Percentiles rank a stretch among this genome's conserved stretches.
These are phyloP conservation scores for Auanema sp. DNA, from an alignment of 2,888 invertebrate genomes.

Conservation along the genomic window DNA sequence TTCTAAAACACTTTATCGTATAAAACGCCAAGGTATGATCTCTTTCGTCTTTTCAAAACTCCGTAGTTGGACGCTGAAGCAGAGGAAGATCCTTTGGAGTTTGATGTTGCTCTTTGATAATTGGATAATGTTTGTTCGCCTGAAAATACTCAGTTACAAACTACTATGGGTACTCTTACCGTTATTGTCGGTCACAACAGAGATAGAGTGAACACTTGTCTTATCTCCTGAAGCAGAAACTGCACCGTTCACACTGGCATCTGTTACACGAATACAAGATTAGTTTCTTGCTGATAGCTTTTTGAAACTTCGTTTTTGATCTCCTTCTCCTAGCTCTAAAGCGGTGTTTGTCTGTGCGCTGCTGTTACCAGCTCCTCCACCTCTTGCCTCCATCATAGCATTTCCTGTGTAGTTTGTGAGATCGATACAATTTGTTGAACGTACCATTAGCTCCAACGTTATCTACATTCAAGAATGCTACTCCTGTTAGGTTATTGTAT, in stretches of 20 bases:
- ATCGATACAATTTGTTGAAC: neutral
- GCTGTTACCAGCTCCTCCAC: constrained; percentile 29
- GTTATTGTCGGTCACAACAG: constrained; percentile 31
- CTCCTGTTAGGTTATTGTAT: constrained; percentile 37
- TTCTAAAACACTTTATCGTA: too few species aligned
- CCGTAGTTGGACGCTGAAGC: constrained; percentile 34
- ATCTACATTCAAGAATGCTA: constrained; percentile 25
- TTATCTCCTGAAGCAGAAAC: constrained; percentile 36
- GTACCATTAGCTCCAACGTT: constrained; percentile 23
- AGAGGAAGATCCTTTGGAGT: constrained; percentile 34
- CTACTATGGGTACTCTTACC: constrained; percentile 20
- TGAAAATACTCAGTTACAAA: too few species aligned
- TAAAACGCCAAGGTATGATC: too few species aligned
- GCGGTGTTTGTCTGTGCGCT: constrained; percentile 30
- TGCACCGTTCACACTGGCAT: constrained; percentile 30
- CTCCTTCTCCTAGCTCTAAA: constrained; percentile 25
- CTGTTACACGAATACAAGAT: constrained; percentile 14
- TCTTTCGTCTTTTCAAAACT: constrained; percentile 23
- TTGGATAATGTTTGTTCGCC: constrained; percentile 41
- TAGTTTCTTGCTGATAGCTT: neutral
- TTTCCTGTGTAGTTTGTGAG: constrained; percentile 17
- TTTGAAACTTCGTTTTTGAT: constrained; percentile 21
- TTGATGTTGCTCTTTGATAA: constrained; percentile 33
- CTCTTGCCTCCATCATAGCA: constrained; percentile 32
- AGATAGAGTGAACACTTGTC: constrained; percentile 37